These are phyloP conservation scores for Papio anubis DNA, from an alignment of 2,113 vertebrate species.

Conservation along the genomic window DNA sequence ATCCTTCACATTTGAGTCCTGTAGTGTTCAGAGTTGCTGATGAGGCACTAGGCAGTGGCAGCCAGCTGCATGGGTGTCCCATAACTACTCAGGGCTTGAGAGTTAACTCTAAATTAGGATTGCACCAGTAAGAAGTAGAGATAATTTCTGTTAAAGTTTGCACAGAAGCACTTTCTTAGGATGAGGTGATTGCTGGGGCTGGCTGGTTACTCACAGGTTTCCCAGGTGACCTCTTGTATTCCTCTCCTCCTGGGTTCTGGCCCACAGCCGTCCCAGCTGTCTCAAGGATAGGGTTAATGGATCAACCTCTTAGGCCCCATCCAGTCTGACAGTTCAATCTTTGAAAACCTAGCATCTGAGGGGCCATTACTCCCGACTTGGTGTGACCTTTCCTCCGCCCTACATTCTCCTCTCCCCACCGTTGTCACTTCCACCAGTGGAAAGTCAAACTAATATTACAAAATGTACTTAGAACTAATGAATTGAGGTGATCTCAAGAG, in stretches of 20 bases:
- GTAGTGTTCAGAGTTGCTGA: not conserved
- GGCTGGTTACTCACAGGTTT: not conserved
- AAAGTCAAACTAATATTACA: not conserved
- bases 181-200: not conserved
- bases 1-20: not conserved
- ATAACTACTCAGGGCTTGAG: not conserved
- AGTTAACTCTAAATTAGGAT: not conserved
- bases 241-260: not conserved
- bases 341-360: not conserved
- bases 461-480: not conserved
- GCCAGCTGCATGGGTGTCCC: not conserved
- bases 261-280: not conserved
- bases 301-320: not conserved
- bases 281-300: not conserved
- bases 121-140: not conserved
- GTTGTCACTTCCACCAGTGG: not conserved
- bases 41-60: not conserved
- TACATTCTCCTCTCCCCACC: not conserved
- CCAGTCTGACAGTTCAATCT: not conserved
- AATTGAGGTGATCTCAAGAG: not conserved
- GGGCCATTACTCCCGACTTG: not conserved
- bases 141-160: not conserved
- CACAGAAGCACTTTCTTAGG: not conserved
- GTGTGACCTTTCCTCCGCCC: too few species aligned
- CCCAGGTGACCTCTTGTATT: not conserved